Evolutionary conservation across 2,797 vertebrate species (phyloP).

Genomic region (Harpagifer antarcticus): DNA sequence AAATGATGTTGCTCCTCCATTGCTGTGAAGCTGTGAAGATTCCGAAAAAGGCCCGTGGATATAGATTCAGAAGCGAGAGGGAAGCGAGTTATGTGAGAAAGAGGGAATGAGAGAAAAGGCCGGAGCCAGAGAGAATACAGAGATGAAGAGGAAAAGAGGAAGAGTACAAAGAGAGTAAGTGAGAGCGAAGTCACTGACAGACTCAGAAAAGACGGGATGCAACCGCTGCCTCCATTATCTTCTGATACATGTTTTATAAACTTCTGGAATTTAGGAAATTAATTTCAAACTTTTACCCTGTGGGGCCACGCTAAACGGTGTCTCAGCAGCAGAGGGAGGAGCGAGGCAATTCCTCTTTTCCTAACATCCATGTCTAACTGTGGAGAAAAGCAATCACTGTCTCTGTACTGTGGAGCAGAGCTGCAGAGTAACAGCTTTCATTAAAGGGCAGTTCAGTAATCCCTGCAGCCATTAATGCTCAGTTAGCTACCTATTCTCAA

Average conservation of each 20-base stretch:
- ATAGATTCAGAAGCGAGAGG: constrained; percentile 48
- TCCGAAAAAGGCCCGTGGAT: constrained; percentile 66
- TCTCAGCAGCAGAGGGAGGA: constrained; percentile 31
- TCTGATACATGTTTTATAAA: constrained; percentile 61
- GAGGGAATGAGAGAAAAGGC: constrained; percentile 40
- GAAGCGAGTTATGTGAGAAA: constrained; percentile 28
- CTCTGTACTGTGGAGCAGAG: constrained; percentile 30
- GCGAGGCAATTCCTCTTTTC: constrained; percentile 44
- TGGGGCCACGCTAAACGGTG: constrained; percentile 28
- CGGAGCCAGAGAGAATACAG: constrained; percentile 22
- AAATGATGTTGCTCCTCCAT: constrained; percentile 55
- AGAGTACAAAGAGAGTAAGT: constrained; percentile 33
- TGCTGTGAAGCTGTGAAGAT: constrained; percentile 62
- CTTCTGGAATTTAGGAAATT: constrained; percentile 61
- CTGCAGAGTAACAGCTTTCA: constrained; percentile 61
- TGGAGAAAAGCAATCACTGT: constrained; percentile 47
- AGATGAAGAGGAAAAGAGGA: constrained; percentile 25
- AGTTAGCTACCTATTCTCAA: constrained; percentile 25
- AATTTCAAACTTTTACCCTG: constrained; percentile 59
- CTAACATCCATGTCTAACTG: constrained; percentile 60
- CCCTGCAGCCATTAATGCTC: constrained; percentile 44
- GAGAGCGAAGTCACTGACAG: constrained; percentile 36
- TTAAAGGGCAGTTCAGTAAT: constrained; percentile 54
- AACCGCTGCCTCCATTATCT: constrained; percentile 50
- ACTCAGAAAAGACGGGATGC: constrained; percentile 36